These are phyloP conservation scores for Cyclophora albipunctata DNA, from an alignment of 2,888 invertebrate genomes.

Conservation along the genomic window DNA sequence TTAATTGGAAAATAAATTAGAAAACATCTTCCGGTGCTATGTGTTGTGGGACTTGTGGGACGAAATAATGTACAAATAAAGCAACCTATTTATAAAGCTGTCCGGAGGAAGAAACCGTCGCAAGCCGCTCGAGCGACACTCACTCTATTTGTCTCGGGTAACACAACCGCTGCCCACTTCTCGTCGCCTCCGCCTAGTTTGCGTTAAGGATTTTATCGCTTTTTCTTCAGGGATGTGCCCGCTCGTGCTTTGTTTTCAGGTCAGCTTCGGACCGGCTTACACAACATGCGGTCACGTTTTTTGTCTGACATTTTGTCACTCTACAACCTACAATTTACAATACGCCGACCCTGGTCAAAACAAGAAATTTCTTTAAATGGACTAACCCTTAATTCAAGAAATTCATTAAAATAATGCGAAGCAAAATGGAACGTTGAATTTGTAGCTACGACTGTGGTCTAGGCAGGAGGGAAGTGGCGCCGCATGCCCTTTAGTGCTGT, in stretches of 20 bases:
- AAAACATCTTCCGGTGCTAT: too few species aligned
- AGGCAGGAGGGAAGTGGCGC: conserved; percentile 22
- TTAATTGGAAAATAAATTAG: too few species aligned
- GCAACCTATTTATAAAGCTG: conserved; percentile 57
- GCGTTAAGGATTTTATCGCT: conserved; percentile 59
- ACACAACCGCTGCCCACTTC: conserved; percentile 60
- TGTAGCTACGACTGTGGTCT: too few species aligned
- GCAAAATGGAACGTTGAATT: too few species aligned
- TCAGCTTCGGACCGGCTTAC: conserved; percentile 17
- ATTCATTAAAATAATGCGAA: too few species aligned
- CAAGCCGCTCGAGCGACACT: conserved; percentile 49
- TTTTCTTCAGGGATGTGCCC: conserved; percentile 41
- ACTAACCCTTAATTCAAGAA: too few species aligned
- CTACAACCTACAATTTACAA: too few species aligned
- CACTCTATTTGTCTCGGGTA: conserved; percentile 62
- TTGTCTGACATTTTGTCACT: too few species aligned
- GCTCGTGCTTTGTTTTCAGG: conserved; percentile 29
- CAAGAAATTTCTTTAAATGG: too few species aligned
- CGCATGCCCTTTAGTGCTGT: conserved; percentile 31
- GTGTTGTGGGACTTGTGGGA: conserved; percentile 8
- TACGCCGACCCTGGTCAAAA: too few species aligned
- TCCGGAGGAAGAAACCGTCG: conserved; percentile 36
- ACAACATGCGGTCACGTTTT: conserved; percentile 11
- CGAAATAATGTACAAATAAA: conserved; percentile 43
- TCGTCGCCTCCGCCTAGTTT: conserved; percentile 53